Evolutionary conservation across 2,797 vertebrate genomes (phyloP).

Genomic region (Sebastes hubbsi): DNA sequence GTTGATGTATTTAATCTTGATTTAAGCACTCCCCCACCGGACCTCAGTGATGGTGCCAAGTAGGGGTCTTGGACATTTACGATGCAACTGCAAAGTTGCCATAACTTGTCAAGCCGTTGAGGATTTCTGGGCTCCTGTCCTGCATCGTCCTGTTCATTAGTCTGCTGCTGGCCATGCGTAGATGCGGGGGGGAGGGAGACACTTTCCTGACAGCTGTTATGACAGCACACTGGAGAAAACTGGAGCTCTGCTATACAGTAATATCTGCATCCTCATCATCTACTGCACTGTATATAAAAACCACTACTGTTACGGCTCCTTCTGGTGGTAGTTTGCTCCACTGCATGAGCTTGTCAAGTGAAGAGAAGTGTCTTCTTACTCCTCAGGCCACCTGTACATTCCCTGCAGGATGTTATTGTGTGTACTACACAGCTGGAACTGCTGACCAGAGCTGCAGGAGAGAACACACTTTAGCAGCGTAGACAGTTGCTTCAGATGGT

Average conservation of each 20-base stretch:
- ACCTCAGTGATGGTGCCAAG: background rate
- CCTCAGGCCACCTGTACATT: background rate
- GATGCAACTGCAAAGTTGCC: slow-evolving; percentile 37
- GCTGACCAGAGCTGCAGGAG: background rate
- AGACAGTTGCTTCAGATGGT: background rate
- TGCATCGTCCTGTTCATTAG: slow-evolving; percentile 53
- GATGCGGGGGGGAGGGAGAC: background rate
- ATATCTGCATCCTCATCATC: slow-evolving; percentile 30
- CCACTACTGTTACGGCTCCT: background rate
- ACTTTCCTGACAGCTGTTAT: slow-evolving; percentile 35
- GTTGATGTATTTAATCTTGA: slow-evolving; percentile 25
- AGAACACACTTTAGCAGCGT: background rate
- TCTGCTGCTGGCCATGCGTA: slow-evolving; percentile 29
- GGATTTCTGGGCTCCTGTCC: slow-evolving; percentile 37
- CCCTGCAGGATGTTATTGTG: background rate
- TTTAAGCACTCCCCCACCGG: slow-evolving; percentile 19
- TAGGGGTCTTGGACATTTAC: slow-evolving; percentile 12
- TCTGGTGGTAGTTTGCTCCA: background rate
- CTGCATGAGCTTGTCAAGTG: background rate
- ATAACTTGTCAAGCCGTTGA: slow-evolving; percentile 39
- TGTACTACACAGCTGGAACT: background rate
- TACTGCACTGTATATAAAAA: slow-evolving; percentile 4
- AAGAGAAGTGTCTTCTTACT: background rate
- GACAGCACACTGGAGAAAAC: slow-evolving; percentile 13
- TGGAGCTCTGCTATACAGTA: slow-evolving; percentile 3